Percentiles rank a stretch among this genome's conserved stretches.
These are phyloP conservation scores for Trichogramma evanescens DNA, from an alignment of 2,888 invertebrate species.

Conservation along the genomic window DNA sequence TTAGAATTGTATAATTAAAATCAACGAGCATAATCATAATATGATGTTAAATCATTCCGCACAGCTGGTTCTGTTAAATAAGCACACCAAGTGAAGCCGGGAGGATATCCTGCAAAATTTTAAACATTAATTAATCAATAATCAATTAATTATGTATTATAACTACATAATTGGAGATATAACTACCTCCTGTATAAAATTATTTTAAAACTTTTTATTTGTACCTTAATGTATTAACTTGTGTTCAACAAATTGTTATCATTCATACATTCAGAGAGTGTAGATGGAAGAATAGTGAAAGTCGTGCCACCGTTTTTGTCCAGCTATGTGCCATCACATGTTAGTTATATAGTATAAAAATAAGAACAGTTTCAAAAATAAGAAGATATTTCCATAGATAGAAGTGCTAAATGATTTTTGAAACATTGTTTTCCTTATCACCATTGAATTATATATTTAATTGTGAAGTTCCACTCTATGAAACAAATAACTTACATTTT, in stretches of 20 bases:
- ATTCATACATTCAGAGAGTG: constrained; percentile 35
- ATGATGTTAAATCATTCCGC: constrained; percentile 27
- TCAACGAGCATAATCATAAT: constrained; percentile 5
- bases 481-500: no score
- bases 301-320: constrained; percentile 36
- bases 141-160: background rate
- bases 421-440: no score
- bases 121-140: background rate
- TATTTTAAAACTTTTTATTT: background rate
- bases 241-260: constrained; percentile 7
- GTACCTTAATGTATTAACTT: constrained; percentile 21
- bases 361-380: no score
- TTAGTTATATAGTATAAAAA: constrained; percentile 11
- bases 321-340: constrained; percentile 44
- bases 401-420: no score
- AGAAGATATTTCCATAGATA: no score
- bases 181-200: no score
- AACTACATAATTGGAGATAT: background rate
- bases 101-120: constrained; percentile 43
- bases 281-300: constrained; percentile 36
- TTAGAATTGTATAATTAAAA: constrained; percentile 12
- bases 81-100: constrained; percentile 45
- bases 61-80: constrained; percentile 40
- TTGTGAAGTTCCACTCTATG: no score
- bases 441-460: no score